Conservation (phyloP, 2,113 vertebrate genomes). For the Thalassoma bifasciatum region DNA sequence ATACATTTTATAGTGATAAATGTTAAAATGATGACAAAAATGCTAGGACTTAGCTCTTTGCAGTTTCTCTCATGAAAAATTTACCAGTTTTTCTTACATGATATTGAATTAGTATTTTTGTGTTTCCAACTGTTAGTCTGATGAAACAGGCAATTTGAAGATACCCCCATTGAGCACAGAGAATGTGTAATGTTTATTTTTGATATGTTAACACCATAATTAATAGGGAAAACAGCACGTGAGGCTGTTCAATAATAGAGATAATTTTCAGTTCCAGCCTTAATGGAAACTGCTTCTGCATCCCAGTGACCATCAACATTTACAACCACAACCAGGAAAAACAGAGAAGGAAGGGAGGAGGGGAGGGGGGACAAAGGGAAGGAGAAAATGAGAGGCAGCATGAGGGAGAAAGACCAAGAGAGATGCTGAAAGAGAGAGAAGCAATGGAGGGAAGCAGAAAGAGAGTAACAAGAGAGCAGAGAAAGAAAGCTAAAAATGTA, state of each 20-base stretch:
- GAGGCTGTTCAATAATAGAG: not conserved
- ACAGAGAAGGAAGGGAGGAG: not conserved
- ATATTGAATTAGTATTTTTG: not conserved
- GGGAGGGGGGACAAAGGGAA: not conserved
- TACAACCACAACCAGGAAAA: conserved; percentile 29
- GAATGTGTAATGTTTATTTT: not conserved
- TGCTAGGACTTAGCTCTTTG: not conserved
- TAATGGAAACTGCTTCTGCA: conserved; percentile 4
- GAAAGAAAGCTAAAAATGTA: conserved; percentile 55
- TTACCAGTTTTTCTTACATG: too few relatives aligned
- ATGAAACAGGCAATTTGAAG: not conserved
- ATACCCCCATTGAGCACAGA: not conserved
- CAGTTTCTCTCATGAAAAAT: not conserved
- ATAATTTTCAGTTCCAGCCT: not conserved
- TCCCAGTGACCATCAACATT: conserved; percentile 28
- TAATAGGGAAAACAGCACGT: not conserved
- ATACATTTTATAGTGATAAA: too few relatives aligned
- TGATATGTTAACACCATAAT: not conserved
- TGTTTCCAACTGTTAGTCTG: not conserved
- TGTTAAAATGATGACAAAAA: not conserved
- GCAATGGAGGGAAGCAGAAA: conserved; percentile 29
- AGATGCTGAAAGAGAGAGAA: conserved; percentile 41
- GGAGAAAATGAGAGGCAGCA: conserved; percentile 7
- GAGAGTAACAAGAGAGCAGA: conserved; percentile 30
- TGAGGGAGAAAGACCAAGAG: conserved; percentile 6